These are phyloP conservation scores for Patella ulyssiponensis DNA, from an alignment of 2,888 invertebrate species.

Conservation along the genomic window DNA sequence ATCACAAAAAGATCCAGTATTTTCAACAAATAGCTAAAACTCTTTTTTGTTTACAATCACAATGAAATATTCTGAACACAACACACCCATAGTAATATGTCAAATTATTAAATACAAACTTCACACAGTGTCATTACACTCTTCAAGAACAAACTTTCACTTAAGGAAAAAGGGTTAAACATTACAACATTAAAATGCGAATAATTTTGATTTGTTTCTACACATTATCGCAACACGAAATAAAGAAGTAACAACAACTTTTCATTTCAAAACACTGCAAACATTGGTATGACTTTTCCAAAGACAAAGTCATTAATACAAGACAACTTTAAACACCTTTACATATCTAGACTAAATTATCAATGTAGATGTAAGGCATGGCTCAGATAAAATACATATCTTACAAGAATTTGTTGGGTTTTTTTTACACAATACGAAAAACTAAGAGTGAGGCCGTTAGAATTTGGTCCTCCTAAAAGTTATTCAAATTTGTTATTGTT, in stretches of 20 bases:
- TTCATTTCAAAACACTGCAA: conserved; percentile 37
- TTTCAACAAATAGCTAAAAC: conserved; percentile 4
- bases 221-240: conserved; percentile 24
- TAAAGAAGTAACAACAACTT: conserved; percentile 25
- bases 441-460: no score
- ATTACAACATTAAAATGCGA: conserved; percentile 34
- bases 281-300: conserved; percentile 25
- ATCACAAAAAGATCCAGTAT: conserved; percentile 3
- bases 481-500: no score
- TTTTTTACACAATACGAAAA: no score
- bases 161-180: conserved; percentile 27
- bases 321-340: conserved; percentile 15
- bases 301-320: conserved; percentile 18
- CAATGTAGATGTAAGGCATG: conserved; percentile 17
- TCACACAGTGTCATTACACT: conserved; percentile 21
- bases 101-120: conserved; percentile 13
- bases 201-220: conserved; percentile 35
- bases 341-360: conserved; percentile 12
- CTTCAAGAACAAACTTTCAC: conserved; percentile 26
- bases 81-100: conserved; percentile 21
- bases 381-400: background rate
- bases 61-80: conserved; percentile 16
- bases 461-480: no score
- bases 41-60: background rate
- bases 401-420: background rate